Percentiles rank a stretch among this genome's conserved stretches.
Evolutionary conservation across 2,888 invertebrate genomes (phyloP).

Genomic region (Cabera pusaria): DNA sequence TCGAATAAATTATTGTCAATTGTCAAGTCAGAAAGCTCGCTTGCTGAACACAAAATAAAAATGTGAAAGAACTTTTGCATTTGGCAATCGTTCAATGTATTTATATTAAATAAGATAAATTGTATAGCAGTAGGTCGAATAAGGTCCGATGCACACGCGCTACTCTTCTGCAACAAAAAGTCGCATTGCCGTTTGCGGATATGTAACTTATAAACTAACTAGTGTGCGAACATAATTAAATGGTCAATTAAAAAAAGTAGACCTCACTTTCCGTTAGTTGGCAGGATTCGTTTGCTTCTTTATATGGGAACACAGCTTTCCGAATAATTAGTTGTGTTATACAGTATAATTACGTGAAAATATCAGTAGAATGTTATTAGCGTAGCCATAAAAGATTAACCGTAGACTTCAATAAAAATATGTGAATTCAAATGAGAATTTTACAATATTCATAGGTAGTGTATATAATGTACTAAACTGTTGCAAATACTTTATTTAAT

Average conservation of each 20-base stretch:
- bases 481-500: no score
- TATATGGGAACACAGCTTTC: conserved; percentile 17
- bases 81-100: conserved; percentile 55
- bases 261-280: conserved; percentile 21
- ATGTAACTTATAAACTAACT: conserved; percentile 21
- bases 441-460: no score
- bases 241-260: conserved; percentile 32
- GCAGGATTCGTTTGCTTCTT: conserved; percentile 22
- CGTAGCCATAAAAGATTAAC: neutral
- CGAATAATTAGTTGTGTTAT: conserved; percentile 13
- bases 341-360: conserved; percentile 13
- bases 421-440: no score
- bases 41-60: conserved; percentile 3
- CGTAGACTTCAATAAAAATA: no score
- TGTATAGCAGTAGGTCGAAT: conserved; percentile 32
- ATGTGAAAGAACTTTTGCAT: conserved; percentile 42
- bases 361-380: neutral
- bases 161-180: conserved; percentile 18
- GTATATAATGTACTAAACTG: no score
- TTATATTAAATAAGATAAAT: conserved; percentile 54
- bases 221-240: conserved; percentile 27
- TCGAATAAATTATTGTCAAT: neutral
- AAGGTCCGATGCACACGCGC: conserved; percentile 7
- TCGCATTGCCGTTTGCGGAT: conserved; percentile 14
- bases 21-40: neutral